These are phyloP conservation scores for Scaptomyza reducta DNA, from an alignment of 2,888 invertebrate species.

Conservation along the genomic window DNA sequence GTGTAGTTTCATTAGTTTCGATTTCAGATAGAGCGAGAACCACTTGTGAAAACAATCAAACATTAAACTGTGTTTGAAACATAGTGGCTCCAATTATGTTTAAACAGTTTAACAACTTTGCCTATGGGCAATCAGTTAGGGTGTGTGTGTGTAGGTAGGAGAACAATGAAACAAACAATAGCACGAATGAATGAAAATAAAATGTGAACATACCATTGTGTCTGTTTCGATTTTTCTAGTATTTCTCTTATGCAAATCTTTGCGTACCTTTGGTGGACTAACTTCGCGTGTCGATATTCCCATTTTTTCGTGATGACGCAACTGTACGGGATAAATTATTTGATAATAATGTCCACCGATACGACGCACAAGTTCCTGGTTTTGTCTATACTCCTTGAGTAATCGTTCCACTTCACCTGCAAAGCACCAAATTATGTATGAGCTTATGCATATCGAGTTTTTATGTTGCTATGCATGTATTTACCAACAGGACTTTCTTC, in stretches of 20 bases:
- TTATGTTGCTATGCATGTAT: slow-evolving; percentile 80
- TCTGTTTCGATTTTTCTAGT: slow-evolving; percentile 83
- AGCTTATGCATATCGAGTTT: neutral
- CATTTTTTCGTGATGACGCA: slow-evolving; percentile 97
- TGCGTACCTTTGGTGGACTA: slow-evolving; percentile 93
- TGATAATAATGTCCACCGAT: slow-evolving; percentile 96
- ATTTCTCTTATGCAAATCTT: slow-evolving; percentile 84
- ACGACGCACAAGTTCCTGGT: slow-evolving; percentile 95
- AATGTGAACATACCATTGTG: slow-evolving; percentile 85
- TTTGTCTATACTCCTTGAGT: slow-evolving; percentile 94
- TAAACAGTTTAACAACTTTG: neutral
- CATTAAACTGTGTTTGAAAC: slow-evolving; percentile 3
- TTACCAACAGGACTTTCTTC: slow-evolving; percentile 96
- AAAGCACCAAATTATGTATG: slow-evolving; percentile 14
- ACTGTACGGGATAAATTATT: slow-evolving; percentile 96
- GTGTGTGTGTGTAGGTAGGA: neutral
- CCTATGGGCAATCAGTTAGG: no score
- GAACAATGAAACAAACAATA: slow-evolving; percentile 40
- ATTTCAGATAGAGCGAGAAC: neutral
- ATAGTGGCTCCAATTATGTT: neutral
- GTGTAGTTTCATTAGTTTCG: neutral
- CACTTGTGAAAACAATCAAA: slow-evolving; percentile 2
- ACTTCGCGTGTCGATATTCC: slow-evolving; percentile 97
- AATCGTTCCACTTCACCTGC: slow-evolving; percentile 96
- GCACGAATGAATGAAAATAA: slow-evolving; percentile 41